Conservation (phyloP, 2,888 invertebrate species). For the Colostygia pectinataria region DNA sequence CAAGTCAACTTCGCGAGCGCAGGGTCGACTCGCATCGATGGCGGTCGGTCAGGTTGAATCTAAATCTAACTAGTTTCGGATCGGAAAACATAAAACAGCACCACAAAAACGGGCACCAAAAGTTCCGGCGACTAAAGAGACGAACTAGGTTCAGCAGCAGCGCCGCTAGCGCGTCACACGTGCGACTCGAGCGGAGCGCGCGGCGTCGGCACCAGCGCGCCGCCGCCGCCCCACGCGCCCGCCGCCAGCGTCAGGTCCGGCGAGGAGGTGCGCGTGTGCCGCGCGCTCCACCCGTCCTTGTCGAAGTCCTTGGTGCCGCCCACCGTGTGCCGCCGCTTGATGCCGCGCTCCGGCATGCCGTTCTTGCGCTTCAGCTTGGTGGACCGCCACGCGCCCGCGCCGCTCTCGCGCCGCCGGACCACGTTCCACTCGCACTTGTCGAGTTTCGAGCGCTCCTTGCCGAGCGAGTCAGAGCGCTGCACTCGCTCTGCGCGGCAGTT, state of each 20-base stretch:
- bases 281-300: slow-evolving; percentile 84
- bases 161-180: slow-evolving; percentile 38
- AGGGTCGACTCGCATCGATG: slow-evolving; percentile 39
- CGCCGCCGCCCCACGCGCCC: slow-evolving; percentile 56
- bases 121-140: slow-evolving; percentile 35
- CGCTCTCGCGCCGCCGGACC: slow-evolving; percentile 84
- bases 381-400: slow-evolving; percentile 76
- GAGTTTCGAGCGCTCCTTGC: slow-evolving; percentile 78
- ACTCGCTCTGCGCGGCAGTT: slow-evolving; percentile 71
- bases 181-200: slow-evolving; percentile 57
- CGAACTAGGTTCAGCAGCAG: background rate
- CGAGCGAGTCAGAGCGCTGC: slow-evolving; percentile 50
- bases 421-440: slow-evolving; percentile 89
- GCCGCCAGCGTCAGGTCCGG: slow-evolving; percentile 79
- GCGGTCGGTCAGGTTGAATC: slow-evolving; percentile 29
- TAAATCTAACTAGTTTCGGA: slow-evolving; percentile 43
- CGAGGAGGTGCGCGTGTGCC: slow-evolving; percentile 83
- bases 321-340: slow-evolving; percentile 95
- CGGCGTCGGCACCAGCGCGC: slow-evolving; percentile 60
- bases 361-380: slow-evolving; percentile 89
- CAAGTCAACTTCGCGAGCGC: slow-evolving; percentile 46
- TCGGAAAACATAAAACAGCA: slow-evolving; percentile 50
- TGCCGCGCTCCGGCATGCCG: slow-evolving; percentile 91
- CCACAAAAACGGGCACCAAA: slow-evolving; percentile 47
- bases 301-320: slow-evolving; percentile 95